Evolutionary conservation across 1,140 invertebrate genomes (phyloP).

Genomic region (Drosophila willistoni): DNA sequence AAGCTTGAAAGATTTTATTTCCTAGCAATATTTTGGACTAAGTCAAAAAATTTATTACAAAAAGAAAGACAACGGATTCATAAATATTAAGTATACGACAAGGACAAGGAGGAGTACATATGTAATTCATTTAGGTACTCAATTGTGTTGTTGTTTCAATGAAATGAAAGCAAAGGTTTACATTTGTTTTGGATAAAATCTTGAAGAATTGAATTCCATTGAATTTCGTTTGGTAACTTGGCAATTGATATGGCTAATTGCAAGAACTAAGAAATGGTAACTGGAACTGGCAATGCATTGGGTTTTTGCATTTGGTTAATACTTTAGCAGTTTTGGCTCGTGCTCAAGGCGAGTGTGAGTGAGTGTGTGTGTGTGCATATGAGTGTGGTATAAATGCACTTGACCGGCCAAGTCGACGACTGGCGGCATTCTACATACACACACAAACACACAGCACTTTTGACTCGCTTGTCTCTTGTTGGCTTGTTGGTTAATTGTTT

Average conservation of each 20-base stretch:
- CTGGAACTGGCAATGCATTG: conserved; percentile 15
- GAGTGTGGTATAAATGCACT: conserved; percentile 37
- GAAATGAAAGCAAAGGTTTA: too few species aligned
- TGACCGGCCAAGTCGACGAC: conserved; percentile 44
- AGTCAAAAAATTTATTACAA: too few species aligned
- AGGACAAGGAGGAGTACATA: too few species aligned
- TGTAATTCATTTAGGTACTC: too few species aligned
- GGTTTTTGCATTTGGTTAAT: neutral
- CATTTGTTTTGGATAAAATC: neutral
- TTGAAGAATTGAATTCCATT: neutral
- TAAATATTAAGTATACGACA: too few species aligned
- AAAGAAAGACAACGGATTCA: too few species aligned
- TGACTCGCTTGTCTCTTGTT: conserved; percentile 23
- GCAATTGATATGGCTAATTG: neutral
- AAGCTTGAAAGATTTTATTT: too few species aligned
- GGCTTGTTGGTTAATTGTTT: conserved; percentile 59
- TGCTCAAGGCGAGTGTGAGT: conserved; percentile 43
- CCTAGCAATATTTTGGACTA: too few species aligned
- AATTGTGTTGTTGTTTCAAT: too few species aligned
- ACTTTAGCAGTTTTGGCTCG: conserved; percentile 29
- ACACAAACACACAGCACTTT: conserved; percentile 3
- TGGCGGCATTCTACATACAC: conserved; percentile 51
- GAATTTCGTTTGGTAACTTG: neutral
- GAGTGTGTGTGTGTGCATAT: neutral
- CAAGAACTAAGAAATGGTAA: conserved; percentile 48